Evolutionary conservation across 2,113 vertebrate species (phyloP).

Genomic region (Mobula hypostoma): DNA sequence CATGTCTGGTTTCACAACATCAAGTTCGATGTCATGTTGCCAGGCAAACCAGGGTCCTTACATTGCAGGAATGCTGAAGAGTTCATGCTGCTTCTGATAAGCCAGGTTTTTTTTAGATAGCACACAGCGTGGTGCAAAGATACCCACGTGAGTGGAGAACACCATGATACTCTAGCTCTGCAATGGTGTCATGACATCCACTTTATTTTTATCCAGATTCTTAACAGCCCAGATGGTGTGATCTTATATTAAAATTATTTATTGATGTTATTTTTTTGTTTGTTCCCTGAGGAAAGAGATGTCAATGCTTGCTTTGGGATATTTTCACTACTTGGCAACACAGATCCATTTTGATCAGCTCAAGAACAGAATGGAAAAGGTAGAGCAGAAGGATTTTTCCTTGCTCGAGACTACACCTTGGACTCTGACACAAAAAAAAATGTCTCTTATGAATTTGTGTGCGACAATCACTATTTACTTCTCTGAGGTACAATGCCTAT

Average conservation of each 20-base stretch:
- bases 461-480: not conserved
- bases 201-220: conserved; percentile 24
- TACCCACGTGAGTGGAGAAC: too few relatives aligned
- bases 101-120: too few relatives aligned
- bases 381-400: too few relatives aligned
- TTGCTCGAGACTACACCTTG: not conserved
- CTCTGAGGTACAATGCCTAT: not conserved
- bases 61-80: not conserved
- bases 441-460: too few relatives aligned
- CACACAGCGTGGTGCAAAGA: not conserved
- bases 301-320: not conserved
- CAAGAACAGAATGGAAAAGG: not conserved
- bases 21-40: too few relatives aligned
- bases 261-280: not conserved
- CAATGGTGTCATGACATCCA: not conserved
- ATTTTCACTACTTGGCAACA: not conserved
- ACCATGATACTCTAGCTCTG: not conserved
- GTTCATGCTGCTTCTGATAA: not conserved
- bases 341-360: not conserved
- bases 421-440: not conserved
- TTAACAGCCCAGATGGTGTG: not conserved
- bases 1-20: not conserved
- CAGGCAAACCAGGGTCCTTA: not conserved
- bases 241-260: conserved; percentile 15
- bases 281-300: not conserved